A percentile compares a stretch with the other conserved stretches of the same genome.
phyloP scores from a whole-genome alignment of 2,888 invertebrate genomes.

The Yponomeuta plumbellus region DNA sequence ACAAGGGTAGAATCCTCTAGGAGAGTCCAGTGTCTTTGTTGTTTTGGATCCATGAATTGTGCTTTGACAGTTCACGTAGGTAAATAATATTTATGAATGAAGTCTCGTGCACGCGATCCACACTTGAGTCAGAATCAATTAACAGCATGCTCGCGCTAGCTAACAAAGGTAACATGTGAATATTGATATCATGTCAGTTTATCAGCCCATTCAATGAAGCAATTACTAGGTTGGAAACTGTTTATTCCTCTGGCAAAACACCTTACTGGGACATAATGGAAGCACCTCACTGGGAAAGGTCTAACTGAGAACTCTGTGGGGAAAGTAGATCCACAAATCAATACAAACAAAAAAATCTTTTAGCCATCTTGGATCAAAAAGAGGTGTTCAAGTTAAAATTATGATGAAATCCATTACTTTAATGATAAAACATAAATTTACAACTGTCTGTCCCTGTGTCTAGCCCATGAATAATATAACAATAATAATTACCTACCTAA shows the following conservation, averaged over 20 bases:
- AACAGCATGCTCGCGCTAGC: constrained; percentile 4
- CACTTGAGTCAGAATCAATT: constrained; percentile 13
- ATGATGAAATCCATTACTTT: no score
- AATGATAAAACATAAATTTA: no score
- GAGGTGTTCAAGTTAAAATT: no score
- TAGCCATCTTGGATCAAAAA: no score
- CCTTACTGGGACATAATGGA: no score
- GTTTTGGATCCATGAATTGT: constrained; percentile 42
- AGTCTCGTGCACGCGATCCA: constrained; percentile 11
- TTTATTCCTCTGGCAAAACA: neutral
- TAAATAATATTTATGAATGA: constrained; percentile 65
- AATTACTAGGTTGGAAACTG: neutral
- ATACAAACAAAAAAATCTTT: no score
- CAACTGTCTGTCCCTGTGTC: no score
- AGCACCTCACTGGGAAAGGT: no score
- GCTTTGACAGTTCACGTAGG: constrained; percentile 57
- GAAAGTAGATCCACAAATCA: no score
- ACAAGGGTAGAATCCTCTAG: neutral
- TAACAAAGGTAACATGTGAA: neutral
- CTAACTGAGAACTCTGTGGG: no score
- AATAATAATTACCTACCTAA: no score
- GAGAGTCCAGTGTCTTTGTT: constrained; percentile 45
- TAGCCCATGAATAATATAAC: no score
- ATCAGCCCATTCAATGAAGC: neutral
- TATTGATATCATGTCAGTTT: neutral